These are phyloP conservation scores for Carapus acus DNA, from an alignment of 2,797 vertebrate species.

Conservation along the genomic window DNA sequence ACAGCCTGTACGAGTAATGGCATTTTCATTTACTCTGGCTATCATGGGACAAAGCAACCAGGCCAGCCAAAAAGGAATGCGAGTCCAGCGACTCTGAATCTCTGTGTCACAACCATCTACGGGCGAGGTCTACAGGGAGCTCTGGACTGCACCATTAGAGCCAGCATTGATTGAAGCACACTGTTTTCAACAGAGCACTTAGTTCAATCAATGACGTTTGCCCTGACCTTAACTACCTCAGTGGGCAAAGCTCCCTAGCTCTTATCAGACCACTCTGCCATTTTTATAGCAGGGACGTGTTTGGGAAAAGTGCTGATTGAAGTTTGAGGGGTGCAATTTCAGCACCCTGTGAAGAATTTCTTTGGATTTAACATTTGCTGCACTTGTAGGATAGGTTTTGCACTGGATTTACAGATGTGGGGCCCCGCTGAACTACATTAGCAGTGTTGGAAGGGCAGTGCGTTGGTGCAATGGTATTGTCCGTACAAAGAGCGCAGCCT, in stretches of 20 bases:
- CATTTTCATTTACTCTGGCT: constrained; percentile 44
- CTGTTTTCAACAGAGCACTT: constrained; percentile 57
- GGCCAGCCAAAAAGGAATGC: constrained; percentile 2
- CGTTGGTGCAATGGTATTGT: constrained; percentile 25
- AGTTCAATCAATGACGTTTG: constrained; percentile 59
- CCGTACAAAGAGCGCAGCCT: too few relatives aligned
- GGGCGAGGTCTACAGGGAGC: constrained; percentile 39
- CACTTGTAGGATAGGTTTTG: constrained; percentile 1
- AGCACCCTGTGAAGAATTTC: constrained; percentile 19
- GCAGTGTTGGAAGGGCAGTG: constrained; percentile 5
- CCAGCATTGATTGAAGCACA: constrained; percentile 56
- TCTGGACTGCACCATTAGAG: constrained; percentile 41
- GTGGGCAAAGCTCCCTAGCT: constrained; percentile 33
- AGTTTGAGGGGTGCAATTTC: constrained; percentile 26
- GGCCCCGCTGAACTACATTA: constrained; percentile 11
- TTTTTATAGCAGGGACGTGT: constrained; percentile 35
- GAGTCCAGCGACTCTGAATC: constrained; percentile 30
- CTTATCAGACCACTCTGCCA: constrained; percentile 32
- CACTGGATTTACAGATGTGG: constrained; percentile 1
- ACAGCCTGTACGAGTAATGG: constrained; percentile 25
- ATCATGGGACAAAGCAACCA: constrained; percentile 14
- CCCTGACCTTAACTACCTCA: constrained; percentile 53
- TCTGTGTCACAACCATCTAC: constrained; percentile 36
- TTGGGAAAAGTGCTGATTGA: constrained; percentile 20
- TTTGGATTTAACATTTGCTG: constrained; percentile 14